Evolutionary conservation across 1,140 invertebrate species (phyloP).

Genomic region (Drosophila carrolli): DNA sequence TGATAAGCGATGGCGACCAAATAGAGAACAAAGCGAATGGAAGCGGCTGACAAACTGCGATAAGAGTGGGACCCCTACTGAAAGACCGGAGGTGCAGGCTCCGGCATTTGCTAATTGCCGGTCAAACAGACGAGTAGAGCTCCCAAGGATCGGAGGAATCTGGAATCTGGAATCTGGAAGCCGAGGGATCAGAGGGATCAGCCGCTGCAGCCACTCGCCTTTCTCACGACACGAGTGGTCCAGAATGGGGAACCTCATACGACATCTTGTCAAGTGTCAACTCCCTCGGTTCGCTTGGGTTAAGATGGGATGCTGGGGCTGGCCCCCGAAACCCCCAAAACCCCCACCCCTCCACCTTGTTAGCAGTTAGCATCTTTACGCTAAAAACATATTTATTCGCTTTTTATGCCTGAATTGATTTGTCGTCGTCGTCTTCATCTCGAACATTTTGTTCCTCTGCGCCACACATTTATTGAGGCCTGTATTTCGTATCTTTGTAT

Average conservation of each 20-base stretch:
- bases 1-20: conserved; percentile 46
- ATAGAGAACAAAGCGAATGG: conserved; percentile 17
- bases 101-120: conserved; percentile 49
- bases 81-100: conserved; percentile 26
- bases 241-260: background rate
- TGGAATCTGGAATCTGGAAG: conserved; percentile 38
- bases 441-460: conserved; percentile 56
- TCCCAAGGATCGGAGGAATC: conserved; percentile 23
- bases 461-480: conserved; percentile 66
- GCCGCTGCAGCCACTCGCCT: conserved; percentile 22
- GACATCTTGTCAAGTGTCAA: conserved; percentile 48
- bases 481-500: conserved; percentile 50
- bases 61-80: conserved; percentile 7
- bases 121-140: conserved; percentile 22
- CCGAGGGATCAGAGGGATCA: conserved; percentile 38
- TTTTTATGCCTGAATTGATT: conserved; percentile 84
- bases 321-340: background rate
- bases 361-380: conserved; percentile 80
- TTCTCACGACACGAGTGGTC: conserved; percentile 57
- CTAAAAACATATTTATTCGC: conserved; percentile 83
- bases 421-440: conserved; percentile 75
- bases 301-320: conserved; percentile 27
- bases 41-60: conserved; percentile 16
- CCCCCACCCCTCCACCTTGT: conserved; percentile 55
- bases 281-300: conserved; percentile 30